Evolutionary conservation across 2,888 invertebrate genomes (phyloP).

Genomic region (Pasiphila rectangulata): DNA sequence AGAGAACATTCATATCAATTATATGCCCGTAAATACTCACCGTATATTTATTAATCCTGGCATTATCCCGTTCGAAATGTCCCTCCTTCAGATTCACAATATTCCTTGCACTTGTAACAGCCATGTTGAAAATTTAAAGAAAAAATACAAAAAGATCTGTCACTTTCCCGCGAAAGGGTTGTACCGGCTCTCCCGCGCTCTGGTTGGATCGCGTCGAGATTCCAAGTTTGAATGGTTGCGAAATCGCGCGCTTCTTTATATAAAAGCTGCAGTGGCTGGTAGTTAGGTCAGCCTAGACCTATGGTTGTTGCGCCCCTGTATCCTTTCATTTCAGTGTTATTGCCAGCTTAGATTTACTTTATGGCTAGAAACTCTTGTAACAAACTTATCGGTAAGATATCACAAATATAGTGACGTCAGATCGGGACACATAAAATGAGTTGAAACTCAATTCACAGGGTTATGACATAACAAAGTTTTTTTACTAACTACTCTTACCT

Average conservation of each 20-base stretch:
- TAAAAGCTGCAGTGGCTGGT: conserved; percentile 41
- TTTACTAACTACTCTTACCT: too few relatives aligned
- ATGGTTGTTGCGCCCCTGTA: conserved; percentile 56
- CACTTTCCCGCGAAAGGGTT: conserved; percentile 60
- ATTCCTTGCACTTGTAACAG: conserved; percentile 67
- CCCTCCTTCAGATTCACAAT: conserved; percentile 69
- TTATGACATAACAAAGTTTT: too few relatives aligned
- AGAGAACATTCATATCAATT: too few relatives aligned
- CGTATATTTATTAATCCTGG: conserved; percentile 71
- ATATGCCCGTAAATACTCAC: conserved; percentile 49
- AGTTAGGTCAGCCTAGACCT: conserved; percentile 32
- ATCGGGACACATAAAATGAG: too few relatives aligned
- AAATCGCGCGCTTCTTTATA: conserved; percentile 73
- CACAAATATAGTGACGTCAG: too few relatives aligned
- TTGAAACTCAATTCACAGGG: too few relatives aligned
- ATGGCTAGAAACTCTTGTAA: too few relatives aligned
- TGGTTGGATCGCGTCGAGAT: conserved; percentile 68
- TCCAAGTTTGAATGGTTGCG: conserved; percentile 74
- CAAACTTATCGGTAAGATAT: too few relatives aligned
- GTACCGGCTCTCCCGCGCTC: conserved; percentile 64
- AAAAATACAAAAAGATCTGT: conserved; percentile 56
- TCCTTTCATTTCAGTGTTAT: conserved; percentile 42
- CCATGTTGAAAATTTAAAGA: conserved; percentile 57
- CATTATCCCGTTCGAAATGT: conserved; percentile 69
- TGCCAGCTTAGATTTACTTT: too few relatives aligned